phyloP scores from a whole-genome alignment of 2,797 vertebrate genomes.

The Poeciliopsis presidionis region DNA sequence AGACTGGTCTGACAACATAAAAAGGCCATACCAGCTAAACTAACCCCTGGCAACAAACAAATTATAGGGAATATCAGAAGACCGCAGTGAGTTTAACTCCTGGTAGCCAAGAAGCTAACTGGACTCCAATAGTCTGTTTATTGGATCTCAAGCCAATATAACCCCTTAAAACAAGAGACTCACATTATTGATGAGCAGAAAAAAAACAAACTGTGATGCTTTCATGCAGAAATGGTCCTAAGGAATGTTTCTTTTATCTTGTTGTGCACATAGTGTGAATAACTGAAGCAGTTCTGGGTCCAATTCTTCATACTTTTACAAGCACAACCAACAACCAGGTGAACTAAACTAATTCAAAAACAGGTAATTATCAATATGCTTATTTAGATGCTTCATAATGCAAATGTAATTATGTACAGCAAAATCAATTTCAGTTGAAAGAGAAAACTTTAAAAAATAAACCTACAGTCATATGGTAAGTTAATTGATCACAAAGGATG shows the following conservation, averaged over 20 bases:
- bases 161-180: background rate
- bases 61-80: background rate
- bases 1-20: background rate
- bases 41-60: background rate
- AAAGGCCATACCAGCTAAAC: background rate
- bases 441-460: background rate
- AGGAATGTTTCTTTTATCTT: background rate
- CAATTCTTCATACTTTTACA: background rate
- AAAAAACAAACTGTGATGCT: background rate
- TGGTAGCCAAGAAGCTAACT: background rate
- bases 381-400: background rate
- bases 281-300: background rate
- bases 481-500: background rate
- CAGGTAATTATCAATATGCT: background rate
- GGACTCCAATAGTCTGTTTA: background rate
- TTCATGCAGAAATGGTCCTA: background rate
- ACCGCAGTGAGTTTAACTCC: background rate
- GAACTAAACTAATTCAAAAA: background rate
- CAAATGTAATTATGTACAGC: background rate
- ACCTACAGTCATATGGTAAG: background rate
- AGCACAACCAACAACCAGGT: background rate
- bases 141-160: background rate
- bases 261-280: background rate
- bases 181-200: too few species aligned
- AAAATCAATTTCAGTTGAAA: background rate